Evolutionary conservation across 2,888 invertebrate species (phyloP).

Genomic region (Catocala sponsa): DNA sequence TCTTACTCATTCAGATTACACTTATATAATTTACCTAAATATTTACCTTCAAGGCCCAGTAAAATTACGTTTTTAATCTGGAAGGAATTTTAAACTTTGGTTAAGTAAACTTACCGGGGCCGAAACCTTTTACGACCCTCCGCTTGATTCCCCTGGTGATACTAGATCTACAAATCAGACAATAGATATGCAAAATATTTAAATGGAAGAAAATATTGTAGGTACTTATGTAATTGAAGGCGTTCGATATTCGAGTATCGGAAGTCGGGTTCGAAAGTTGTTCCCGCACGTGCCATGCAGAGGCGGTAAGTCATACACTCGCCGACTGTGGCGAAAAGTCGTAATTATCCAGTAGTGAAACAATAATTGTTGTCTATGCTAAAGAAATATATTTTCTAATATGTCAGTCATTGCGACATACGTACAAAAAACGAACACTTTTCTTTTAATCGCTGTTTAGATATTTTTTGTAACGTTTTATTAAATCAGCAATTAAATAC

Average conservation of each 20-base stretch:
- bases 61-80: slow-evolving; percentile 21
- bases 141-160: slow-evolving; percentile 15
- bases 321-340: slow-evolving; percentile 30
- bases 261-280: slow-evolving; percentile 10
- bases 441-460: too few species aligned
- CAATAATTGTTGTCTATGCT: slow-evolving; percentile 28
- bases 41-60: slow-evolving; percentile 15
- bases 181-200: slow-evolving; percentile 18
- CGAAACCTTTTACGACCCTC: slow-evolving; percentile 21
- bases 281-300: slow-evolving; percentile 26
- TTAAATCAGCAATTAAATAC: too few species aligned
- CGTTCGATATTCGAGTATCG: slow-evolving; percentile 10
- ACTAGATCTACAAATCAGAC: slow-evolving; percentile 21
- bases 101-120: slow-evolving; percentile 15
- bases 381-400: slow-evolving; percentile 1
- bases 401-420: too few species aligned
- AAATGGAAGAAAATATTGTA: slow-evolving; percentile 2
- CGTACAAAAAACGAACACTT: too few species aligned
- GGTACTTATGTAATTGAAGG: slow-evolving; percentile 18
- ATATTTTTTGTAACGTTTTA: too few species aligned
- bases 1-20: slow-evolving; percentile 22
- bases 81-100: slow-evolving; percentile 21
- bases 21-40: slow-evolving; percentile 13
- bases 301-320: slow-evolving; percentile 41
- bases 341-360: slow-evolving; percentile 17